Base-by-base conservation (phyloP, 1,140 invertebrate genomes). In the Drosophila arawakana region DNA sequence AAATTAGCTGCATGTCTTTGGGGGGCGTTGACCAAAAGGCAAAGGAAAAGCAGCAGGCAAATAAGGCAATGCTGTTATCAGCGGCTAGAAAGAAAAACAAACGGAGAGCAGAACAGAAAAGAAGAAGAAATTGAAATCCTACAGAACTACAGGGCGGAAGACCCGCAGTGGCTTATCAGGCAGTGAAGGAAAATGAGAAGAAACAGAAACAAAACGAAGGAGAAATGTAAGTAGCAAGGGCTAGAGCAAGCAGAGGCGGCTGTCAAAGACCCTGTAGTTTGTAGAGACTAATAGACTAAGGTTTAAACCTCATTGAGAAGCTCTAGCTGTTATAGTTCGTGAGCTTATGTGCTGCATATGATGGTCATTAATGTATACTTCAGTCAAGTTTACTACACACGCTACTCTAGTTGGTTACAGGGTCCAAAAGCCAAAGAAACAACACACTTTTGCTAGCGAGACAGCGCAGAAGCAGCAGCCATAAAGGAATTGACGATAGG, bases 121-220 rank as follows among this genome's bases (percentile, higher is more conserved):
- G 18, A 21, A 44, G 15, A 46, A 25, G 81, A 84, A 71, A 68
- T 69, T 74, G 59, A 81, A 89, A 89, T 89, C 84, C 84, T 89
- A 71, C 4, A 30, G 25, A 30, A 30, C 25, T 70, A 49, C 77
- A 21, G 61, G 69, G 70, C 73, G 67, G 83, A 86, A 88, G 84
- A 88, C 84, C 78, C 75, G 78, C 80, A 81, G 78, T 39, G 80
- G 78, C 85, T 89, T 89, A 90, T 89, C 84, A 81, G 49, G 44
- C 57, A 61, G 10, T 13, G 10, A 76, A 50, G 67, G 77, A 86
- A 89, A 88, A 76, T 83, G 81, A 74, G 73, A 47, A 55, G 55
- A 21, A 25, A 43, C 5, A 15, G 55, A 73, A 63, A 65, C 71
- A 76, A 67, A 60, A 70, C 47, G 41, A 43, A 54, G 71, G 11